Percentiles rank a stretch among this genome's conserved stretches.
phyloP scores from a whole-genome alignment of 2,797 vertebrate genomes.

The Hirundo rustica region DNA sequence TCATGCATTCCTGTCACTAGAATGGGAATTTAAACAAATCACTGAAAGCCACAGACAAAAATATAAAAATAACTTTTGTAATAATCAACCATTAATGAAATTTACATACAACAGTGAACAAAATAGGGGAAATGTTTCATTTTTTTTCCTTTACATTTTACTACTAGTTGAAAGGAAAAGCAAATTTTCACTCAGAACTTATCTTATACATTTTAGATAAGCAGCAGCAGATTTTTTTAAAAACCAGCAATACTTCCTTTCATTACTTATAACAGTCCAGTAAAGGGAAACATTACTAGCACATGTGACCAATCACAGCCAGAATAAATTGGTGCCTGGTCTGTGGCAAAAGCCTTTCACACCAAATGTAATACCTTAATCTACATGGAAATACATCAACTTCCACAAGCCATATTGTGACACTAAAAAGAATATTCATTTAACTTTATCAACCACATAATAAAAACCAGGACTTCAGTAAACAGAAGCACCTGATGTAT shows the following conservation, averaged over 20 bases:
- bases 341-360: conserved; percentile 77
- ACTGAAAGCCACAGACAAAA: background rate
- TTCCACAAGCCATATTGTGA: conserved; percentile 52
- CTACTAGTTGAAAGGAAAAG: background rate
- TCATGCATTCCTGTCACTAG: background rate
- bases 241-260: conserved; percentile 7
- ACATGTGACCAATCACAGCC: conserved; percentile 73
- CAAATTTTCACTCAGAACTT: background rate
- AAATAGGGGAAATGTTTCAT: background rate
- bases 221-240: background rate
- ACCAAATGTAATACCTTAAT: conserved; percentile 42
- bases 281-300: conserved; percentile 72
- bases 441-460: conserved; percentile 39
- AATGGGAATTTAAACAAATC: background rate
- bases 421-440: background rate
- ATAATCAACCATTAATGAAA: background rate
- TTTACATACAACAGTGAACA: background rate
- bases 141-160: background rate
- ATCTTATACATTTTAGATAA: background rate
- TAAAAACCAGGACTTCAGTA: conserved; percentile 22
- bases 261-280: background rate
- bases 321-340: conserved; percentile 64
- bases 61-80: background rate
- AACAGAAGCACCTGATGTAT: conserved; percentile 44
- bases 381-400: conserved; percentile 31